Conservation (phyloP, 2,113 vertebrate species). For the Talpa occidentalis region DNA sequence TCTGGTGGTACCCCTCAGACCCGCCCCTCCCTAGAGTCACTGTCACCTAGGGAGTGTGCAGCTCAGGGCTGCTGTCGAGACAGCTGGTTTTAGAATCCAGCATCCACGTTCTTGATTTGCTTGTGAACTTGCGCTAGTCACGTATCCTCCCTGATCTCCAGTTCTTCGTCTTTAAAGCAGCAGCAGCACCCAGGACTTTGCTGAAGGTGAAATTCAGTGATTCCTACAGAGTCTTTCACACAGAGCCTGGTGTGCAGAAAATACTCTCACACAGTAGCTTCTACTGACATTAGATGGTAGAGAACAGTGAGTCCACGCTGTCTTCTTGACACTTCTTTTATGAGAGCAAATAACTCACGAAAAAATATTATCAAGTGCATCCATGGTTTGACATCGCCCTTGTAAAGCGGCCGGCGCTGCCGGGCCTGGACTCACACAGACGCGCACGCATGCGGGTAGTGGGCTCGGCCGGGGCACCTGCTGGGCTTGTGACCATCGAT, state of each 20-base stretch:
- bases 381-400: not conserved
- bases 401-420: too few relatives aligned
- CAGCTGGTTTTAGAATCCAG: not conserved
- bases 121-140: not conserved
- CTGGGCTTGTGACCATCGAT: not conserved
- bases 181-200: not conserved
- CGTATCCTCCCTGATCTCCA: not conserved
- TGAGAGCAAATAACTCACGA: not conserved
- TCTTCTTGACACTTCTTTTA: not conserved
- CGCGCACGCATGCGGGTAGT: too few relatives aligned
- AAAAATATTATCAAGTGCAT: not conserved
- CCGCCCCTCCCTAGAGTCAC: too few relatives aligned
- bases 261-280: not conserved
- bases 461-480: not conserved
- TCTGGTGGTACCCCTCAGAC: too few relatives aligned
- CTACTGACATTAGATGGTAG: not conserved
- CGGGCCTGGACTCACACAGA: too few relatives aligned
- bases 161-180: not conserved
- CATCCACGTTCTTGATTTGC: not conserved
- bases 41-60: not conserved
- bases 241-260: not conserved
- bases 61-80: not conserved
- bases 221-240: not conserved
- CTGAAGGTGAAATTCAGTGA: not conserved
- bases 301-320: too few relatives aligned